Evolutionary conservation across 2,113 vertebrate species (phyloP).

Genomic region (Callospermophilus lateralis): DNA sequence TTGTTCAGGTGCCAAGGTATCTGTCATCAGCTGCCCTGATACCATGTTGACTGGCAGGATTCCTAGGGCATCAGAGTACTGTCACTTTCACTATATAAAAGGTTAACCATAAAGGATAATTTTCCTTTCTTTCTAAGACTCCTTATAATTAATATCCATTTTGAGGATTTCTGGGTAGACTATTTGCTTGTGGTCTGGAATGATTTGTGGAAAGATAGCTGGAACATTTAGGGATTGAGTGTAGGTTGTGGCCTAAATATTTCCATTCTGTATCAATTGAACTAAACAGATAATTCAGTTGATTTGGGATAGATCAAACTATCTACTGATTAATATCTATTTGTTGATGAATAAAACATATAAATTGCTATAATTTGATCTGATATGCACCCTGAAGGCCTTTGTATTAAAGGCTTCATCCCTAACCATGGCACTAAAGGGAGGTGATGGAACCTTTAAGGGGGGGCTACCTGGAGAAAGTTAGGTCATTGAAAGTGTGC

Average conservation of each 20-base stretch:
- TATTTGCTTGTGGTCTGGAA: neutral
- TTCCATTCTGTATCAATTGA: neutral
- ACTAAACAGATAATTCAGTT: neutral
- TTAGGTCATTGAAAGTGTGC: neutral
- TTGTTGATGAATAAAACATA: neutral
- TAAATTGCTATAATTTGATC: neutral
- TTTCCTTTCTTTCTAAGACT: neutral
- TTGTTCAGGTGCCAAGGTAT: neutral
- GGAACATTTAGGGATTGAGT: neutral
- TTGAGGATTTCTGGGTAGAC: neutral
- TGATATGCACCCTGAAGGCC: neutral
- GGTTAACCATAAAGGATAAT: neutral
- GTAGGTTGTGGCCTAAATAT: neutral
- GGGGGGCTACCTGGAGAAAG: neutral
- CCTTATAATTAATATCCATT: neutral
- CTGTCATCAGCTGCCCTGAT: neutral
- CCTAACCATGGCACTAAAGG: neutral
- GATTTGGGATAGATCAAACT: neutral
- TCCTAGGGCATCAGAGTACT: slow-evolving; percentile 6
- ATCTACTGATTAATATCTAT: neutral
- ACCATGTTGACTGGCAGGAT: neutral
- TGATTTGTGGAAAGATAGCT: neutral
- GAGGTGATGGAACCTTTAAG: too few species aligned
- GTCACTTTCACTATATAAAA: neutral
- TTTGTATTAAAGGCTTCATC: neutral